phyloP scores from a whole-genome alignment of 2,113 vertebrate species.

The Heterochromis multidens region DNA sequence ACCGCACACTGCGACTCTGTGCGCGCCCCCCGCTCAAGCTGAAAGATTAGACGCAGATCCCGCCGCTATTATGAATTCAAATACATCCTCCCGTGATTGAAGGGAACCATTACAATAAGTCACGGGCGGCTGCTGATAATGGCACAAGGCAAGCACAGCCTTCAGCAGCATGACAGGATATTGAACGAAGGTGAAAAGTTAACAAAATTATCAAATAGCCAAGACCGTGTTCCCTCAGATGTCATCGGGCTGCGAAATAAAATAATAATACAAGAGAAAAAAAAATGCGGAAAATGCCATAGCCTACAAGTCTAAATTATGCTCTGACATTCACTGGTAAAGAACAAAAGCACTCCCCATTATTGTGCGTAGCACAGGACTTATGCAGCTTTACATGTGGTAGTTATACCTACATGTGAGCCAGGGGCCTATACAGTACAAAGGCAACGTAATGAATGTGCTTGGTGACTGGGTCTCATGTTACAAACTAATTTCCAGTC shows the following conservation, averaged over 20 bases:
- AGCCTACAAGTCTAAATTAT: neutral
- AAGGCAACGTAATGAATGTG: neutral
- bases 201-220: conserved; percentile 66
- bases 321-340: neutral
- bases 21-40: conserved; percentile 32
- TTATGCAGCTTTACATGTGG: neutral
- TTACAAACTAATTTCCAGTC: neutral
- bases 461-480: neutral
- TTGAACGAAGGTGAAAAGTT: conserved; percentile 70
- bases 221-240: conserved; percentile 19
- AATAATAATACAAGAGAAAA: neutral
- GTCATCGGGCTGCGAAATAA: conserved; percentile 16
- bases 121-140: conserved; percentile 68
- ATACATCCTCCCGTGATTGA: conserved; percentile 70
- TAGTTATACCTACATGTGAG: neutral
- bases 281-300: neutral
- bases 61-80: conserved; percentile 68
- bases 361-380: neutral
- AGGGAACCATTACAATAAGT: conserved; percentile 72
- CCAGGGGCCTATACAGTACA: neutral
- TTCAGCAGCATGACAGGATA: conserved; percentile 60
- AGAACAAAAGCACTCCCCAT: neutral
- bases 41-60: conserved; percentile 68
- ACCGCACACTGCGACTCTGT: conserved; percentile 37
- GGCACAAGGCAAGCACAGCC: conserved; percentile 45